These are phyloP conservation scores for Araneus ventricosus DNA, from an alignment of 1,140 invertebrate genomes.

Conservation along the genomic window DNA sequence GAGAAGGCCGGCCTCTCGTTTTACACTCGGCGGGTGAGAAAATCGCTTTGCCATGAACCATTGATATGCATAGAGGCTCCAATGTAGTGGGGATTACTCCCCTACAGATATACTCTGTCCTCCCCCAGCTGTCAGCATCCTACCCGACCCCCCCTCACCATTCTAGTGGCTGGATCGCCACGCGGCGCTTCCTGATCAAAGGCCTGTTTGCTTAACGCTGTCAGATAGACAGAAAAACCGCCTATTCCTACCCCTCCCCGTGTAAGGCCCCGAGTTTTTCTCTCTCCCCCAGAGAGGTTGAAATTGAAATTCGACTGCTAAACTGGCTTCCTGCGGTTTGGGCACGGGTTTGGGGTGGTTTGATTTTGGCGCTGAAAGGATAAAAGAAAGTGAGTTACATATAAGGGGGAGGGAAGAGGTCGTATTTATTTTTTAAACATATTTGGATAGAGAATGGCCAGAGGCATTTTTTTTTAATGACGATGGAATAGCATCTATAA, in stretches of 20 bases:
- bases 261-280: neutral
- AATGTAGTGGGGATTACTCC: neutral
- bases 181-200: constrained; percentile 63
- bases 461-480: too few species aligned
- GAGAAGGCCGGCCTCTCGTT: constrained; percentile 42
- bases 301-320: constrained; percentile 49
- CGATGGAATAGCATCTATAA: too few species aligned
- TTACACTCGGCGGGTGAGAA: constrained; percentile 72
- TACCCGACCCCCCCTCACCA: neutral
- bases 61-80: constrained; percentile 70
- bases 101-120: neutral
- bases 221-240: constrained; percentile 38
- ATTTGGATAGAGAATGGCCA: too few species aligned
- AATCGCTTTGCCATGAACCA: constrained; percentile 50
- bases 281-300: neutral
- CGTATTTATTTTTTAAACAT: too few species aligned
- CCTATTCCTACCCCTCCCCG: neutral
- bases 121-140: neutral
- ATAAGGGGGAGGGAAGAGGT: neutral
- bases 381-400: neutral
- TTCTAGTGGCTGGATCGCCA: constrained; percentile 27
- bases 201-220: constrained; percentile 58
- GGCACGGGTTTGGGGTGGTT: neutral
- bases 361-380: neutral
- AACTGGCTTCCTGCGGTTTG: constrained; percentile 34